These are phyloP conservation scores for Tetrapedia diversipes DNA, from an alignment of 2,888 invertebrate species.

Conservation along the genomic window DNA sequence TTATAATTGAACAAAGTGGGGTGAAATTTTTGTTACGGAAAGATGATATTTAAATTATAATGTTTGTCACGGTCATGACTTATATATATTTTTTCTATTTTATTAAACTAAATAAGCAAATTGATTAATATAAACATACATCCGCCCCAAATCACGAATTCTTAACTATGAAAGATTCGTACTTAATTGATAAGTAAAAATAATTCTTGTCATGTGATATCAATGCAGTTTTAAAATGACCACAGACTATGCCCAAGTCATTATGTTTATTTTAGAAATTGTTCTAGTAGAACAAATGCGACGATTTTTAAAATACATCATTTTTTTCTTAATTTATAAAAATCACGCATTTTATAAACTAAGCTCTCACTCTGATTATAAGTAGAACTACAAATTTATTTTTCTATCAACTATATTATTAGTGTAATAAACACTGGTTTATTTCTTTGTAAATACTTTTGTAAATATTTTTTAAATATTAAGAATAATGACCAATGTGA, in stretches of 20 bases:
- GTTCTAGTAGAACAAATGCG: conserved; percentile 1
- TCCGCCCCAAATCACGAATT: background rate
- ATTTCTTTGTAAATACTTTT: conserved; percentile 77
- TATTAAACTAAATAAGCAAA: background rate
- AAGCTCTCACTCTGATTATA: conserved; percentile 22
- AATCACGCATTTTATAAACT: conserved; percentile 14
- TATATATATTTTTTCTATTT: conserved; percentile 6
- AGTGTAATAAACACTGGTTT: conserved; percentile 49
- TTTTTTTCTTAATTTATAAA: conserved; percentile 16
- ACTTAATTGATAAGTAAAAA: conserved; percentile 14
- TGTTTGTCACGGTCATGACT: background rate
- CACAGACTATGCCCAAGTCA: background rate
- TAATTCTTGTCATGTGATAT: conserved; percentile 6
- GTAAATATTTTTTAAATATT: conserved; percentile 73
- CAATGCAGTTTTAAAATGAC: conserved; percentile 1
- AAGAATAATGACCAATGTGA: conserved; percentile 68
- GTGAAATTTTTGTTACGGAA: conserved; percentile 6
- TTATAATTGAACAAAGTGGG: background rate
- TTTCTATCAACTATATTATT: conserved; percentile 68
- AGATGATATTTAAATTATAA: background rate
- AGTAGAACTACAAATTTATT: conserved; percentile 61
- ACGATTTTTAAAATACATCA: conserved; percentile 3
- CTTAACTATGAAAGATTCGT: background rate
- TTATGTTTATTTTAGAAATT: conserved; percentile 13
- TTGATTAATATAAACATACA: background rate